phyloP scores from a whole-genome alignment of 2,888 invertebrate genomes.

The Apomyelois bistriatella region DNA sequence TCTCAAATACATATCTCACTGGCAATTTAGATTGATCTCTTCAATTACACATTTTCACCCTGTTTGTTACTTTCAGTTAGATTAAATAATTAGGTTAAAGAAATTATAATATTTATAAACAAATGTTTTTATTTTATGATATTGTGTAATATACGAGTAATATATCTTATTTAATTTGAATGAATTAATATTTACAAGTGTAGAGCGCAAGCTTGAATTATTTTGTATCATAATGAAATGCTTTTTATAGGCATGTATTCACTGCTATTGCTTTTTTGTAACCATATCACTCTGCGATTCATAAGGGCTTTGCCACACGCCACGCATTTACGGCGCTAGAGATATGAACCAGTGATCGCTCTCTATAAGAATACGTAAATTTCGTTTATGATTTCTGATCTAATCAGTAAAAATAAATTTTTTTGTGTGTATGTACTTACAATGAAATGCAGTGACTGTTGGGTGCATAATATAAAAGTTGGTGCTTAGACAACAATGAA shows the following conservation, averaged over 20 bases:
- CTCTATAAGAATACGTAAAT: neutral
- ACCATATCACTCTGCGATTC: constrained; percentile 36
- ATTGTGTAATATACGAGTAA: constrained; percentile 64
- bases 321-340: neutral
- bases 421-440: neutral
- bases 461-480: constrained; percentile 3
- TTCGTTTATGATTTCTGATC: neutral
- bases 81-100: constrained; percentile 44
- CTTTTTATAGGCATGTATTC: constrained; percentile 39
- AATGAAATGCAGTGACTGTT: constrained; percentile 3
- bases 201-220: constrained; percentile 43
- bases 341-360: constrained; percentile 3
- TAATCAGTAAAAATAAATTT: neutral
- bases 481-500: constrained; percentile 2
- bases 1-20: constrained; percentile 24
- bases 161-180: constrained; percentile 65
- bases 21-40: constrained; percentile 45
- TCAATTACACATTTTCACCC: constrained; percentile 33
- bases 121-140: constrained; percentile 57
- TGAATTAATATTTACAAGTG: constrained; percentile 57
- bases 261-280: constrained; percentile 43
- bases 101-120: constrained; percentile 60
- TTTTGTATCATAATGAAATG: constrained; percentile 53
- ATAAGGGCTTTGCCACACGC: neutral
- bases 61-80: constrained; percentile 43